Percentiles rank a stretch among this genome's conserved stretches.
phyloP scores from a whole-genome alignment of 2,113 vertebrate species.

The Mastomys natalensis region DNA sequence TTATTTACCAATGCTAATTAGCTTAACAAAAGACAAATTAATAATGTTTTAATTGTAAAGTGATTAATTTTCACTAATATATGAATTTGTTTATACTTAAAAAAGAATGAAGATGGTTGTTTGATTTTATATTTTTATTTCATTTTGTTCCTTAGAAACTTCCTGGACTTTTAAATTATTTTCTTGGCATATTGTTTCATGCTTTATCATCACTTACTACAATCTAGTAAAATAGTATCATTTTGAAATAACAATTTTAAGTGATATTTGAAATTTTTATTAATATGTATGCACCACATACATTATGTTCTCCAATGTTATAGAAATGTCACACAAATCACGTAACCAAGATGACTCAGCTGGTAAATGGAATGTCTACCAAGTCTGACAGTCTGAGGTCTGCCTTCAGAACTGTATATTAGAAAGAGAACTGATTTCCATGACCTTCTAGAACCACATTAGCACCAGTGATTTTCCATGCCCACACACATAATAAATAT shows the following conservation, averaged over 20 bases:
- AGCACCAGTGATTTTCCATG: neutral
- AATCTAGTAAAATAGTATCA: neutral
- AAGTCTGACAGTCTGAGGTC: neutral
- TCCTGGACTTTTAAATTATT: neutral
- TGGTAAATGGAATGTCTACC: neutral
- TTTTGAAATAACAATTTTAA: neutral
- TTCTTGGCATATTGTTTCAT: neutral
- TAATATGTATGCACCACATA: neutral
- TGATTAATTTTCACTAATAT: slow-evolving; percentile 18
- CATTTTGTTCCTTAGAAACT: neutral
- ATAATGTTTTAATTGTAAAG: slow-evolving; percentile 29
- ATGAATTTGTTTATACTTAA: neutral
- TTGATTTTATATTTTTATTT: neutral
- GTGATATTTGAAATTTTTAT: neutral
- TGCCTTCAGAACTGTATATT: neutral
- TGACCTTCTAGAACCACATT: neutral
- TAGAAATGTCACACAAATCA: neutral
- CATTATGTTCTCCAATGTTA: neutral
- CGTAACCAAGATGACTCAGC: neutral
- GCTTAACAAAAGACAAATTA: slow-evolving; percentile 50
- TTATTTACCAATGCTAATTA: slow-evolving; percentile 65
- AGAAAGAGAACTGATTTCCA: neutral
- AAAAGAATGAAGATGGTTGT: neutral
- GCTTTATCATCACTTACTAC: neutral
- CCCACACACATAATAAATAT: neutral